These are phyloP conservation scores for Cetonia aurata DNA, from an alignment of 2,888 invertebrate genomes.

Conservation along the genomic window DNA sequence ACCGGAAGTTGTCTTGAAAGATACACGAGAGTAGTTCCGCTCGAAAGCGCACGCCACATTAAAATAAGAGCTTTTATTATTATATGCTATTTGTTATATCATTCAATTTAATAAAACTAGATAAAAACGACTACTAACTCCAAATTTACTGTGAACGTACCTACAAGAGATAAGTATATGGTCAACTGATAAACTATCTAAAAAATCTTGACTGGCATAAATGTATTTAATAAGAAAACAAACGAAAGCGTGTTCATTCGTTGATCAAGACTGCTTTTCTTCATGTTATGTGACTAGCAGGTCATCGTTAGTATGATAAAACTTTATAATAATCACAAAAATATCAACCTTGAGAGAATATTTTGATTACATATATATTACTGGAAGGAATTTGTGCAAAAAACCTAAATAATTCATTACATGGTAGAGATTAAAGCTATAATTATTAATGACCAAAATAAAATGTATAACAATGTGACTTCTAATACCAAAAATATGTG, in stretches of 20 bases:
- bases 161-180: slow-evolving; percentile 31
- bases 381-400: slow-evolving; percentile 13
- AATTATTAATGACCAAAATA: slow-evolving; percentile 11
- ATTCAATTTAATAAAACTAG: slow-evolving; percentile 13
- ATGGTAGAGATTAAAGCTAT: background rate
- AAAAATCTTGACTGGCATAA: slow-evolving; percentile 38
- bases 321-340: slow-evolving; percentile 39
- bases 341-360: slow-evolving; percentile 40
- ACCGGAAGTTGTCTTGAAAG: slow-evolving; percentile 48
- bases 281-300: slow-evolving; percentile 39
- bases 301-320: slow-evolving; percentile 40
- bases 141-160: slow-evolving; percentile 29
- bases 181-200: slow-evolving; percentile 41
- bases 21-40: slow-evolving; percentile 42
- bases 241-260: slow-evolving; percentile 25
- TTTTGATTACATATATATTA: slow-evolving; percentile 28
- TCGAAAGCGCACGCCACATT: slow-evolving; percentile 35
- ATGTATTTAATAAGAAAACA: slow-evolving; percentile 33
- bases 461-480: slow-evolving; percentile 23
- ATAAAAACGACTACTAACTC: slow-evolving; percentile 16
- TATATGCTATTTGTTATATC: background rate
- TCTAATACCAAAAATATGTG: slow-evolving; percentile 18
- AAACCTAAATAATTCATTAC: slow-evolving; percentile 30
- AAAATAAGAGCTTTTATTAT: slow-evolving; percentile 27
- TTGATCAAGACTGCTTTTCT: slow-evolving; percentile 29